These are phyloP conservation scores for Galago senegalensis DNA, from an alignment of 2,797 vertebrate species.

Conservation along the genomic window DNA sequence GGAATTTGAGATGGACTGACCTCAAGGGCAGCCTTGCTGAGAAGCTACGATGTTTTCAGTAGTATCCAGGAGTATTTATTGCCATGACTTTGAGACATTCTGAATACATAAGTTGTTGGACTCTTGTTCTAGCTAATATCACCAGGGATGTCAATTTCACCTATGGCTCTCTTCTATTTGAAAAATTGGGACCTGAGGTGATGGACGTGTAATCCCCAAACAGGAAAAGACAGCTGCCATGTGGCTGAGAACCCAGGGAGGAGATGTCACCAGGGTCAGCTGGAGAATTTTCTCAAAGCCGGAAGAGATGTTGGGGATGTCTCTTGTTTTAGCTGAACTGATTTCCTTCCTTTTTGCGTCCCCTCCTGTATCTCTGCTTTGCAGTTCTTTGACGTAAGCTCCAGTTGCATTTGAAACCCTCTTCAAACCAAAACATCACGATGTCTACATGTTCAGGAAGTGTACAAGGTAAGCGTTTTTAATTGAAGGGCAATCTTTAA, in stretches of 20 bases:
- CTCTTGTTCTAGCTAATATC: neutral
- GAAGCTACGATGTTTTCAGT: neutral
- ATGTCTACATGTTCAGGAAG: constrained; percentile 14
- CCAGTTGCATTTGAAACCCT: neutral
- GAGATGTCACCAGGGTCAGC: neutral
- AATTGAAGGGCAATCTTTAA: constrained; percentile 22
- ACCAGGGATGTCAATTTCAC: neutral
- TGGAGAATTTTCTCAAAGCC: neutral
- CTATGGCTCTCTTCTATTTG: neutral
- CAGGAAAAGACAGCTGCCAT: neutral
- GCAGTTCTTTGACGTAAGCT: neutral
- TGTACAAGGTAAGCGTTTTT: constrained; percentile 8
- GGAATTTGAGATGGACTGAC: neutral
- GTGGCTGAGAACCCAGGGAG: neutral
- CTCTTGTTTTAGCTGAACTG: neutral
- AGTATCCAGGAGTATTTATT: neutral
- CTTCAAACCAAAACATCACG: constrained; percentile 37
- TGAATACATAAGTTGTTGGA: neutral
- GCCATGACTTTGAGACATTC: neutral
- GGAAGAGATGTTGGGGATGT: neutral
- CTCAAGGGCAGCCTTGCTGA: neutral
- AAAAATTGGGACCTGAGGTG: neutral
- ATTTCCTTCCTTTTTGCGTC: neutral
- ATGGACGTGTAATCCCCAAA: neutral
- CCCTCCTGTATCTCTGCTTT: neutral